Percentiles rank a stretch among this genome's conserved stretches.
Evolutionary conservation across 2,888 invertebrate genomes (phyloP).

Genomic region (Eupithecia subumbrata): DNA sequence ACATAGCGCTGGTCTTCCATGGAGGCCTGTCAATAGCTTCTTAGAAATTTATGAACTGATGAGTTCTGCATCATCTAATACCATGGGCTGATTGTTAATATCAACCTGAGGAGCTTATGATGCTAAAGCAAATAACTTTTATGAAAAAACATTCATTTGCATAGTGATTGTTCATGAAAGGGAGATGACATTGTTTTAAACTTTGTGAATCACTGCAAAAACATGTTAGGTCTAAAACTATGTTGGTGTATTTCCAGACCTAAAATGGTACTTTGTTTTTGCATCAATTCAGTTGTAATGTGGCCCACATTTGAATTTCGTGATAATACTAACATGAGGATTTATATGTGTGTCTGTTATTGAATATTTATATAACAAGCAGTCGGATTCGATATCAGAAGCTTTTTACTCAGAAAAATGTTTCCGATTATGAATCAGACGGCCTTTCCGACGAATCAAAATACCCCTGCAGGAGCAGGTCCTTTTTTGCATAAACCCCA

Average conservation of each 20-base stretch:
- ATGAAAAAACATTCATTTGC: slow-evolving; percentile 75
- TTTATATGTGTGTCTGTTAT: not conserved
- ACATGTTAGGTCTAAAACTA: not conserved
- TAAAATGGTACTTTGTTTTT: not conserved
- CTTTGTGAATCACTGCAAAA: not conserved
- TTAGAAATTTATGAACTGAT: not conserved
- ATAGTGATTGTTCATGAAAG: slow-evolving; percentile 78
- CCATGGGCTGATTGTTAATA: slow-evolving; percentile 63
- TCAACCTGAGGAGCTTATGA: slow-evolving; percentile 69
- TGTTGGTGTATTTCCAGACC: not conserved
- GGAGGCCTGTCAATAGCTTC: not conserved
- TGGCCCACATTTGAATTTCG: not conserved
- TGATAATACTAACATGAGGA: not conserved
- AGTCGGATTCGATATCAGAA: no score
- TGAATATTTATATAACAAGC: not conserved
- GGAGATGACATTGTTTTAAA: slow-evolving; percentile 68
- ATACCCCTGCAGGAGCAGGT: no score
- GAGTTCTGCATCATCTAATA: slow-evolving; percentile 73
- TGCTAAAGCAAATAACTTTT: slow-evolving; percentile 75
- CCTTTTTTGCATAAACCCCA: no score
- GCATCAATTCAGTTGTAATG: not conserved
- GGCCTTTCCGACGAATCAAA: no score
- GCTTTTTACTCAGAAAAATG: no score
- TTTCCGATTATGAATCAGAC: no score
- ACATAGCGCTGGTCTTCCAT: no score